Evolutionary conservation across 2,113 vertebrate species (phyloP).

Genomic region (Rhegmatorhina hoffmannsi): DNA sequence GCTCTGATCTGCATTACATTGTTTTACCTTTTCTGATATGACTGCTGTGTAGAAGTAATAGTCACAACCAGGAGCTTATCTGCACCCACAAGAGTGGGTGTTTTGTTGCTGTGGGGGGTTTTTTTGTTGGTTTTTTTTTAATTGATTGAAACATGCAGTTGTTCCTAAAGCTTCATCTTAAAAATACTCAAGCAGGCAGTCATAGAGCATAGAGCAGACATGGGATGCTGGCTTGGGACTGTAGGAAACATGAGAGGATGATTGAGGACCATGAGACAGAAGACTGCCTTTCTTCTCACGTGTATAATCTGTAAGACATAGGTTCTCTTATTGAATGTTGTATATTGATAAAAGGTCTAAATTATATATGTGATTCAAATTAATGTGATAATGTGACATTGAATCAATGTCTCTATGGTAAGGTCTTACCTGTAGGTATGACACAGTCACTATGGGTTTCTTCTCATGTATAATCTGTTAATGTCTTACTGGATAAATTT

Average conservation of each 20-base stretch:
- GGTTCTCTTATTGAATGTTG: not conserved
- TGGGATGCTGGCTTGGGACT: not conserved
- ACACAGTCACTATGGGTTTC: not conserved
- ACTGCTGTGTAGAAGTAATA: not conserved
- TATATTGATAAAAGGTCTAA: not conserved
- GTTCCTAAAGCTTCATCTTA: not conserved
- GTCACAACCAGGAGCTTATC: not conserved
- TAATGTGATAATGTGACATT: not conserved
- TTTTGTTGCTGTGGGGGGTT: not conserved
- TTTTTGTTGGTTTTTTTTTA: accelerated
- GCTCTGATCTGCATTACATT: not conserved
- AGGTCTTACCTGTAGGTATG: not conserved
- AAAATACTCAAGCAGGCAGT: not conserved
- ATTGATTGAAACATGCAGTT: not conserved
- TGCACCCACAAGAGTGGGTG: not conserved
- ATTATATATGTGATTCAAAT: not conserved
- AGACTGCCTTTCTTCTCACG: not conserved
- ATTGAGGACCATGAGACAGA: not conserved
- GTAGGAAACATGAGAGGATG: not conserved
- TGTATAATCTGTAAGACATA: not conserved
- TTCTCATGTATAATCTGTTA: not conserved
- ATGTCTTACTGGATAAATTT: not conserved
- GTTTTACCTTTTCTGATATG: not conserved
- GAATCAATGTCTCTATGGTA: not conserved
- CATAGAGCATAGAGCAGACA: not conserved